Base-by-base conservation (phyloP, 2,797 vertebrate species). In the Thamnophis elegans region DNA sequence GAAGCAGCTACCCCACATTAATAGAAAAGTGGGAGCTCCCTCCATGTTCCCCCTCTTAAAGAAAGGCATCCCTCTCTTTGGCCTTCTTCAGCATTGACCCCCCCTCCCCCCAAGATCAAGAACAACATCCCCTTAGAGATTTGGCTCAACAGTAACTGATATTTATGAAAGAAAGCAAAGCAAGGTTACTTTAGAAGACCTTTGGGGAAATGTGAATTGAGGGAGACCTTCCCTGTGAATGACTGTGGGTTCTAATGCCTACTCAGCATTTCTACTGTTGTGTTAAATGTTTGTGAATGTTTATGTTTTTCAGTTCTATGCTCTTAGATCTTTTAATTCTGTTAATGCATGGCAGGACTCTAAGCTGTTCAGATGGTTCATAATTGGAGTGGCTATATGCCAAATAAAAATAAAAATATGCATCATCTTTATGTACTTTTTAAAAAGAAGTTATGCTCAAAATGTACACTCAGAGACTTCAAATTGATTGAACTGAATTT, bases 391-490 rank as follows among this genome's bases (percentile, higher is more conserved):
- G 9, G 73, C 9, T 78, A 78, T 78, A 78, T 42, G 20, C 36
- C 68, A 78, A 78, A 82, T 82, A 42, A 78, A 73, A 78, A 42
- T 42, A 78, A 78, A 82, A 4, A 82, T 42, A 73, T 20, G 2
- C 16, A 73, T 18, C n/a, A 16, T 51, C 25, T 59, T 5, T 26
- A 51, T 51, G 6, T 51, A 51, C 42, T 42, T 51, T 51, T 51
- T 51, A 51, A 51, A 9, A 60, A 60, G 94, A 95, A 92, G 88
- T 92, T 89, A 73, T 78, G 93, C 92, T 62, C 58, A 85, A 92
- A 95, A 92, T 88, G 89, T 59, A 90, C 4, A 91, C 2, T 1
- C 3, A 8, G 58, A 92, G 94, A 42, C 95, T 90, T 91, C 60
- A 42, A 87, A 62, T 89, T 12, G 4, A 86, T 11, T 11, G 32